Base-by-base conservation (phyloP, 1,140 invertebrate genomes). In the Idris sp. region DNA sequence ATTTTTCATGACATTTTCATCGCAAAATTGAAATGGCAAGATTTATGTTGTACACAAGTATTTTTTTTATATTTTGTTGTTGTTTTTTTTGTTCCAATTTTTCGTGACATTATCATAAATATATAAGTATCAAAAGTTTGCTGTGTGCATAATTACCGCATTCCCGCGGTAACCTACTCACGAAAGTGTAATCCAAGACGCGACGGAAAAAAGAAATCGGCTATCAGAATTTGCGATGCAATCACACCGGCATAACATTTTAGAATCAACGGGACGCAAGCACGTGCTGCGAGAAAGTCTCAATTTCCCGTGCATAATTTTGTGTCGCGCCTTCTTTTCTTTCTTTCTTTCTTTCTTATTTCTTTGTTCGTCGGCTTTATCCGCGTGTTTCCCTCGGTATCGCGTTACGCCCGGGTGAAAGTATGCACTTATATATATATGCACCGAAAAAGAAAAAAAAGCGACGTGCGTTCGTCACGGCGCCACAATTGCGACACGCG, bases 401-500 rank as follows among this genome's bases (percentile, higher is more conserved):
- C 80, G 77, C 77, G 76, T 79, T 77, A 62, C 72, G 35, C 56
- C 35, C 22, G 16, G 69, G 77, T 76, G 79, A 80, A 79, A 79
- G 80, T 81, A 75, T 64, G 65, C 73, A 72, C 49, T 82, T 76
- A 71, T 41, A 64, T 74, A 71, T 59, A 22, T n/a, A n/a, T n/a
- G n/a, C n/a, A 22, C 43, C 64, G 61, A 73, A 79, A 71, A 68
- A 74, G n/a, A n/a, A n/a, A n/a, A n/a, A n/a, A n/a, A n/a, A n/a
- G n/a, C n/a, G n/a, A n/a, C n/a, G n/a, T 19, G 51, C 54, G 72
- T 78, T 56, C 56, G 73, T 79, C 77, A 79, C 73, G 73, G 77
- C 77, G 73, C 62, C 76, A 76, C 68, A 64, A 79, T 81, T 79
- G 75, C 77, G 64, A 73, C 62, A 67, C 74, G 71, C 76, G 62